Percentiles rank a stretch among this genome's conserved stretches.
Conservation (phyloP, 2,797 vertebrate genomes). For the Perdix hodgsoniae region DNA sequence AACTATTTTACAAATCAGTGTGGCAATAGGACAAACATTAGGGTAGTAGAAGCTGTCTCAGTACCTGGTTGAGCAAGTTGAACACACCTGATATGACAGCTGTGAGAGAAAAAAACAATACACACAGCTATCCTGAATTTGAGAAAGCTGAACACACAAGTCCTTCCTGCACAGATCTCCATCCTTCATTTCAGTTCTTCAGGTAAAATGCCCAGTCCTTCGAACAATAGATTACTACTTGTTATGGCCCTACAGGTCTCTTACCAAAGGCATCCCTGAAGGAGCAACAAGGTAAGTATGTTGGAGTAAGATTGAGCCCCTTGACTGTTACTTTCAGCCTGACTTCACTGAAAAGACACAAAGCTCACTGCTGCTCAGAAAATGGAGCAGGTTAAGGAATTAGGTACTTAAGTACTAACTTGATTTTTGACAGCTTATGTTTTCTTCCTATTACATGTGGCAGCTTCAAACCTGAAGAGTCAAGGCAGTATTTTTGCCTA, state of each 20-base stretch:
- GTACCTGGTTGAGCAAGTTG: no score
- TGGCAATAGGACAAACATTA: no score
- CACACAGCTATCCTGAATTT: no score
- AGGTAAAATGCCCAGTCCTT: background rate
- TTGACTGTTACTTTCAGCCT: background rate
- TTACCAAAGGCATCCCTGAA: background rate
- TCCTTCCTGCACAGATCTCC: background rate
- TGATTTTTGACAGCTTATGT: background rate
- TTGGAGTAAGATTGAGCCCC: accelerated
- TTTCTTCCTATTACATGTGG: background rate
- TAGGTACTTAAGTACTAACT: background rate
- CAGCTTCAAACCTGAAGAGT: background rate
- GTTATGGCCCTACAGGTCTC: background rate
- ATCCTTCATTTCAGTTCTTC: background rate
- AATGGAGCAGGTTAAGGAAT: background rate
- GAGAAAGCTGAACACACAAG: no score
- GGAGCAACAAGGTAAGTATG: background rate
- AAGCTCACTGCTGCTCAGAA: background rate
- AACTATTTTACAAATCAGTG: no score
- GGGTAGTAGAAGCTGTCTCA: no score
- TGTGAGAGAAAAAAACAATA: no score
- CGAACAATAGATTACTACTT: background rate
- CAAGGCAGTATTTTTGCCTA: background rate
- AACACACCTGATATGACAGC: no score
- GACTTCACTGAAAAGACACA: background rate